Base-by-base conservation (phyloP, 2,797 vertebrate species). In the Siniperca obscura region DNA sequence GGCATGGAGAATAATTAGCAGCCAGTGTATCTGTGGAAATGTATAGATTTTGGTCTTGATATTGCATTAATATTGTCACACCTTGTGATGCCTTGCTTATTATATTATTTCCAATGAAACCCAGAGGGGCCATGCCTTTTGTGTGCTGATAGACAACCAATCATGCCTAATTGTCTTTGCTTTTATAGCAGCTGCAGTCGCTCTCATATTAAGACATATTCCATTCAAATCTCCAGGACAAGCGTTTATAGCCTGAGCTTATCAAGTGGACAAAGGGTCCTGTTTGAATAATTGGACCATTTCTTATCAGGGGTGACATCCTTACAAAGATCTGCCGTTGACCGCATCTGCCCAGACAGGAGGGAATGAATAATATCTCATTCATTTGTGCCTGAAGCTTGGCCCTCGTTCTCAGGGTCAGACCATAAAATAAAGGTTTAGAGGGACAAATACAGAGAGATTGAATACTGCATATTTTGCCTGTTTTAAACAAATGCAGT, bases 271-370 rank as follows among this genome's bases (percentile, higher is more conserved):
- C 96, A 96, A 96, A 93, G 86, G 89, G 83, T 88, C 61, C 91
- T 53, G 94, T 95, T 96, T 96, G 94, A 96, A 96, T 96, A 95
- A 96, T 96, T 96, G 90, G 90, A 92, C 94, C 94, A 95, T 96
- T 96, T 96, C 95, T 96, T 94, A 95, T 93, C 92, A 91, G 84
- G 89, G 86, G 93, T 96, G 95, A 96, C 96, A 96, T 95, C 93
- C 92, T 94, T 93, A 96, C 94, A 96, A 96, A 95, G 95, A 95
- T 95, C 94, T 88, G 91, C 91, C 92, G 89, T 95, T 95, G 95
- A 94, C 94, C 92, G 91, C 95, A 96, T 96, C 96, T 96, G 96
- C 93, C 94, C 90, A 93, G 94, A 92, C 92, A 94, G 94, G 93
- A 95, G 94, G 92, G 91, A 93, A 93, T 94, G 94, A 95, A 94